phyloP scores from a whole-genome alignment of 2,888 invertebrate species.

The Cyclophora albipunctata region DNA sequence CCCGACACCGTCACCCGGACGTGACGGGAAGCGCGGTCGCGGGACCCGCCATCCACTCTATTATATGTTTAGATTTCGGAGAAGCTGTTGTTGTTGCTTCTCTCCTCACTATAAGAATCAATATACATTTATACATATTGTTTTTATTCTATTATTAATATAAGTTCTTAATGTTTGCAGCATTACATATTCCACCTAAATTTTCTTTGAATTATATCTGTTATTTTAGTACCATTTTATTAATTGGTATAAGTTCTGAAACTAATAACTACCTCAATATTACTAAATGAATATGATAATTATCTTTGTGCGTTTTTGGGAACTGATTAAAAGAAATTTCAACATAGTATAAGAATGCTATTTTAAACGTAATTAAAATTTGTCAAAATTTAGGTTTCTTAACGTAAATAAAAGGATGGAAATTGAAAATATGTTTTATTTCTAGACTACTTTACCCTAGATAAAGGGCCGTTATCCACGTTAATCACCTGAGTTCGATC shows the following conservation, averaged over 20 bases:
- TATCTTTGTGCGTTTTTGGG: slow-evolving; percentile 73
- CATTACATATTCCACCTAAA: slow-evolving; percentile 43
- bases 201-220: slow-evolving; percentile 56
- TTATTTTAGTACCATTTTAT: slow-evolving; percentile 69
- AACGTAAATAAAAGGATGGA: slow-evolving; percentile 62
- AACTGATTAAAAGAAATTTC: slow-evolving; percentile 63
- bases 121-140: slow-evolving; percentile 40
- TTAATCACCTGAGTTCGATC: no score
- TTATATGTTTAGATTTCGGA: slow-evolving; percentile 27
- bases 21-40: neutral
- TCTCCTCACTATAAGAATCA: slow-evolving; percentile 42
- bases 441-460: neutral
- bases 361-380: slow-evolving; percentile 68
- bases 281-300: slow-evolving; percentile 73
- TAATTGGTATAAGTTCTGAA: slow-evolving; percentile 75
- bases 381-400: slow-evolving; percentile 74
- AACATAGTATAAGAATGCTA: slow-evolving; percentile 70
- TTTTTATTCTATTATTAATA: slow-evolving; percentile 38
- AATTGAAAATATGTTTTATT: slow-evolving; percentile 32
- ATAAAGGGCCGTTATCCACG: no score
- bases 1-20: no score
- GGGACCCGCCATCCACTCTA: slow-evolving; percentile 17
- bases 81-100: slow-evolving; percentile 59
- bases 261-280: slow-evolving; percentile 76
- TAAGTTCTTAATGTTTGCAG: slow-evolving; percentile 13